A percentile compares a stretch with the other conserved stretches of the same genome.
phyloP scores from a whole-genome alignment of 2,113 vertebrate species.

The Gallinago undulata region DNA sequence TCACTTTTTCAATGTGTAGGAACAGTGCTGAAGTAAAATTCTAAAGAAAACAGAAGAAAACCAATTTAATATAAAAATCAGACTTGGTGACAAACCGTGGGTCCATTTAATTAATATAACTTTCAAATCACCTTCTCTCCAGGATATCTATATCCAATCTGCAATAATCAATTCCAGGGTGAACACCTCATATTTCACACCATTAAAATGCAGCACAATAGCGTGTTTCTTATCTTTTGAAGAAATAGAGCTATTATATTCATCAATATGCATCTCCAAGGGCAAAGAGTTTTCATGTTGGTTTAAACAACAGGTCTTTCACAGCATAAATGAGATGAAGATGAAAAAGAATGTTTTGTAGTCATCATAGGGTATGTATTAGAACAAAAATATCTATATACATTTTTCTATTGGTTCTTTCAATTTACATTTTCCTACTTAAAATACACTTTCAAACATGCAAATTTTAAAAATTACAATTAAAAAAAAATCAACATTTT shows the following conservation, averaged over 20 bases:
- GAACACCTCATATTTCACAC: conserved; percentile 35
- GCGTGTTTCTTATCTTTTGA: conserved; percentile 44
- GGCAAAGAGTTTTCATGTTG: conserved; percentile 2
- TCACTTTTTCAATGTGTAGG: background rate
- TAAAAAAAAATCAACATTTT: background rate
- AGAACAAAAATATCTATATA: background rate
- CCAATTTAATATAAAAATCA: background rate
- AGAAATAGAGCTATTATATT: conserved; percentile 30
- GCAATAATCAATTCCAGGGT: conserved; percentile 41
- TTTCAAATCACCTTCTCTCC: conserved; percentile 46
- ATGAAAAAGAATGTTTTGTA: background rate
- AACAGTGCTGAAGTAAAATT: background rate
- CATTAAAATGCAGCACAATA: conserved; percentile 30
- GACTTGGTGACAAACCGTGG: background rate
- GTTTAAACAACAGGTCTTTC: background rate
- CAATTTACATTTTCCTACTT: background rate
- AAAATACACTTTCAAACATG: background rate
- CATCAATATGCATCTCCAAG: conserved; percentile 40
- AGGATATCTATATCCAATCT: conserved; percentile 45
- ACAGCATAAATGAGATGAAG: background rate
- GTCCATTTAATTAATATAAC: conserved; percentile 35
- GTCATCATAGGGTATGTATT: background rate
- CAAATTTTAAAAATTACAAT: background rate
- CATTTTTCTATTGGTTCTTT: background rate
- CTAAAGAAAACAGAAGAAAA: background rate